Percentiles rank a stretch among this genome's conserved stretches.
Conservation (phyloP, 2,797 vertebrate genomes). For the Bradypodion ventrale region DNA sequence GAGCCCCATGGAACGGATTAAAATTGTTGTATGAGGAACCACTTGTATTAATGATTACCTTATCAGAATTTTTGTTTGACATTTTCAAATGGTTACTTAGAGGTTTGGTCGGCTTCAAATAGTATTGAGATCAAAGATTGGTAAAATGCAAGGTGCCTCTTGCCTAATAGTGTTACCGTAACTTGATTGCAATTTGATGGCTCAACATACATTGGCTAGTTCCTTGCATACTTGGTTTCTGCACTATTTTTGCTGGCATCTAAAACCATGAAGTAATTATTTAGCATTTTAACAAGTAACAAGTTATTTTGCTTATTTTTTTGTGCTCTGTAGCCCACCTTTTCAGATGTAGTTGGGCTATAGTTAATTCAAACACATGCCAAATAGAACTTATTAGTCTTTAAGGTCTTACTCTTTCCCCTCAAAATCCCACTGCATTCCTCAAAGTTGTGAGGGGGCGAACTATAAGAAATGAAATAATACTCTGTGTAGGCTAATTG, state of each 20-base stretch:
- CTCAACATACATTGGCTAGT: too few relatives aligned
- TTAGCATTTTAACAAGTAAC: too few relatives aligned
- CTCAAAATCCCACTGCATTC: too few relatives aligned
- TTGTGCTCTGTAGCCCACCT: neutral
- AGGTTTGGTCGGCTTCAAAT: neutral
- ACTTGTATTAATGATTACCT: neutral
- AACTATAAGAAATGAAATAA: too few relatives aligned
- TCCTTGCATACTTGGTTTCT: neutral
- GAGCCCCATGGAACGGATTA: too few relatives aligned
- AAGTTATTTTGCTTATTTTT: too few relatives aligned
- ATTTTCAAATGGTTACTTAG: neutral
- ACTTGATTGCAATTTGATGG: too few relatives aligned
- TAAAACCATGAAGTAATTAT: neutral
- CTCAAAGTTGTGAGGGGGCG: too few relatives aligned
- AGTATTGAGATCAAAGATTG: neutral
- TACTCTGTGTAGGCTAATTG: too few relatives aligned
- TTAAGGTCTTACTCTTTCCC: too few relatives aligned
- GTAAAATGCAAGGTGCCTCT: neutral
- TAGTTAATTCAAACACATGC: neutral
- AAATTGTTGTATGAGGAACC: too few relatives aligned
- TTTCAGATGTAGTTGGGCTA: neutral
- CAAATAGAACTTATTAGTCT: neutral
- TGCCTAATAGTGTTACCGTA: neutral
- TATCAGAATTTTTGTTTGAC: neutral
- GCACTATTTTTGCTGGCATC: neutral